phyloP scores from a whole-genome alignment of 2,888 invertebrate genomes.

The Clanis bilineata region DNA sequence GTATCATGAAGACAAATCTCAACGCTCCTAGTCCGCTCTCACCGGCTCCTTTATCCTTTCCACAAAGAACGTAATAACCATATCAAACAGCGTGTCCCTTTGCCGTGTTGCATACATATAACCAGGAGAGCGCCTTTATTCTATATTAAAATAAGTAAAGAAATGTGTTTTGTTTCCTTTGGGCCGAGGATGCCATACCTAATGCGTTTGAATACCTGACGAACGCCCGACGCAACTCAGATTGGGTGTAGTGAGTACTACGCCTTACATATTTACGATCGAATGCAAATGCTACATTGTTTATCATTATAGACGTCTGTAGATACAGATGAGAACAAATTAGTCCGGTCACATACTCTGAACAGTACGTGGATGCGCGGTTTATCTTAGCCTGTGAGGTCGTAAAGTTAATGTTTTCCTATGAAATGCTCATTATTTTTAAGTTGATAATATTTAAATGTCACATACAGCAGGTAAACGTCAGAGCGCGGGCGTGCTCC shows the following conservation, averaged over 20 bases:
- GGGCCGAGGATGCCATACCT: conserved; percentile 63
- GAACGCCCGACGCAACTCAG: not conserved
- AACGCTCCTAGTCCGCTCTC: conserved; percentile 55
- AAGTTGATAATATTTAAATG: conserved; percentile 72
- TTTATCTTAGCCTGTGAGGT: conserved; percentile 49
- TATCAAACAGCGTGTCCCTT: conserved; percentile 80
- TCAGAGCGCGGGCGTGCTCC: conserved; percentile 49
- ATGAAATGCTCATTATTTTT: conserved; percentile 72
- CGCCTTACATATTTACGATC: not conserved
- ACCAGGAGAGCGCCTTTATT: conserved; percentile 58
- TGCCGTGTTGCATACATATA: conserved; percentile 77
- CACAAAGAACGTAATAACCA: conserved; percentile 81
- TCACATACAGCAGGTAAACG: conserved; percentile 64
- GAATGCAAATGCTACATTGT: not conserved
- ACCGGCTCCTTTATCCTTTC: conserved; percentile 69
- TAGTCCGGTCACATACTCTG: conserved; percentile 35
- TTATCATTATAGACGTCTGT: not conserved
- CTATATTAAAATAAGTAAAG: conserved; percentile 71
- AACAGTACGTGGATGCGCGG: conserved; percentile 38
- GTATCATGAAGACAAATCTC: conserved; percentile 78
- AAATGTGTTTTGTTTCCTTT: conserved; percentile 76
- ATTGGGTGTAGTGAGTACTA: not conserved
- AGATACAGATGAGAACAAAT: conserved; percentile 25
- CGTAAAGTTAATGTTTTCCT: conserved; percentile 61
- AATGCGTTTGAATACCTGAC: conserved; percentile 42